phyloP scores from a whole-genome alignment of 2,888 invertebrate genomes.

The Urechis unicinctus region DNA sequence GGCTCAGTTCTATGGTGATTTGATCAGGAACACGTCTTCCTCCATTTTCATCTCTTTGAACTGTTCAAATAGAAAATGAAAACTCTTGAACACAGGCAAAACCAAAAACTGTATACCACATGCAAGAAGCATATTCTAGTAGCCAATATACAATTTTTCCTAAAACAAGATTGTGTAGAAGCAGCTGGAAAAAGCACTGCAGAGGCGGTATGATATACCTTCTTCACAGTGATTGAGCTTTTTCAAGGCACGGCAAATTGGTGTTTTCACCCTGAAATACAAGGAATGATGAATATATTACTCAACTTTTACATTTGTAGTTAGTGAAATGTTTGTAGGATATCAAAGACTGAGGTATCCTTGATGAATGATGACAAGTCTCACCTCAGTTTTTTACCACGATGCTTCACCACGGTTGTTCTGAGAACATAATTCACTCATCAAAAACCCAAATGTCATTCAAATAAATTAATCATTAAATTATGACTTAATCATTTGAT shows the following conservation, averaged over 20 bases:
- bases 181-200: too few species aligned
- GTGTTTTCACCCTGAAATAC: conserved; percentile 81
- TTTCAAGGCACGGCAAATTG: conserved; percentile 82
- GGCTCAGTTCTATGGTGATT: conserved; percentile 68
- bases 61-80: background rate
- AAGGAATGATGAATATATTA: too few species aligned
- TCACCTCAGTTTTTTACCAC: conserved; percentile 63
- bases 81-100: too few species aligned
- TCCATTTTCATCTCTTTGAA: conserved; percentile 30
- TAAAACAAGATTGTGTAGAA: too few species aligned
- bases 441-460: background rate
- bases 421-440: conserved; percentile 25
- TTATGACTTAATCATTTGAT: background rate
- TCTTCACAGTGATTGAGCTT: conserved; percentile 82
- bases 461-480: background rate
- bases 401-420: conserved; percentile 68
- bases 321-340: background rate
- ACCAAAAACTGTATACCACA: too few species aligned
- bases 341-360: background rate
- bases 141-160: too few species aligned
- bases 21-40: conserved; percentile 72
- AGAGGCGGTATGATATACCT: too few species aligned
- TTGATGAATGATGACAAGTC: background rate
- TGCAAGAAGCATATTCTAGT: background rate
- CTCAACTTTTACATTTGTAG: too few species aligned